A percentile compares a stretch with the other conserved stretches of the same genome.
Evolutionary conservation across 1,140 invertebrate genomes (phyloP).

Genomic region (Bombus haemorrhoidalis): DNA sequence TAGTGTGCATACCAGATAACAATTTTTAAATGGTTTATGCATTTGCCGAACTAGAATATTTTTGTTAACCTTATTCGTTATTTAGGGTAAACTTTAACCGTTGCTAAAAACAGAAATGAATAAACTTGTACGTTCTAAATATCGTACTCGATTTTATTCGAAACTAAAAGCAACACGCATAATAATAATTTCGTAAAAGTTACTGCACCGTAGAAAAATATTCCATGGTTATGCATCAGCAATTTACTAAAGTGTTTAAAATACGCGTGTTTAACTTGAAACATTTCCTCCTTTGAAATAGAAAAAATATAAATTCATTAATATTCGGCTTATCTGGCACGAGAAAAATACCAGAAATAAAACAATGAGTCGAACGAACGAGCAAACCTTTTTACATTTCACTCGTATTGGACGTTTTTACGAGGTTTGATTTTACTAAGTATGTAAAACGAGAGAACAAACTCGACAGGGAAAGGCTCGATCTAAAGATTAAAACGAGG

Average conservation of each 20-base stretch:
- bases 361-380: neutral
- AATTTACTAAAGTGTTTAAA: neutral
- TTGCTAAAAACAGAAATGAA: neutral
- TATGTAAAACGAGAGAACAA: neutral
- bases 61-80: neutral
- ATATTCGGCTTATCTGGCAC: neutral
- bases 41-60: neutral
- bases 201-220: neutral
- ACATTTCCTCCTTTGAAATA: neutral
- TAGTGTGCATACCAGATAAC: neutral
- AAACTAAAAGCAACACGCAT: neutral
- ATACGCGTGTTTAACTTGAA: neutral
- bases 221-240: neutral
- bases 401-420: neutral
- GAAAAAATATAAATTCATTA: neutral
- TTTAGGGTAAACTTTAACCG: neutral
- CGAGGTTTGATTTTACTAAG: neutral
- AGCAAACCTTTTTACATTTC: no score
- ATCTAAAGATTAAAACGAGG: neutral
- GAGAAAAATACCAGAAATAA: no score
- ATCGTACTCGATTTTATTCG: neutral
- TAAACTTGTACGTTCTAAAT: neutral
- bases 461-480: neutral
- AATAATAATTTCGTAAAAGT: neutral
- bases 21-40: neutral